These are phyloP conservation scores for Lepus oiostolus DNA, from an alignment of 2,797 vertebrate species.

Conservation along the genomic window DNA sequence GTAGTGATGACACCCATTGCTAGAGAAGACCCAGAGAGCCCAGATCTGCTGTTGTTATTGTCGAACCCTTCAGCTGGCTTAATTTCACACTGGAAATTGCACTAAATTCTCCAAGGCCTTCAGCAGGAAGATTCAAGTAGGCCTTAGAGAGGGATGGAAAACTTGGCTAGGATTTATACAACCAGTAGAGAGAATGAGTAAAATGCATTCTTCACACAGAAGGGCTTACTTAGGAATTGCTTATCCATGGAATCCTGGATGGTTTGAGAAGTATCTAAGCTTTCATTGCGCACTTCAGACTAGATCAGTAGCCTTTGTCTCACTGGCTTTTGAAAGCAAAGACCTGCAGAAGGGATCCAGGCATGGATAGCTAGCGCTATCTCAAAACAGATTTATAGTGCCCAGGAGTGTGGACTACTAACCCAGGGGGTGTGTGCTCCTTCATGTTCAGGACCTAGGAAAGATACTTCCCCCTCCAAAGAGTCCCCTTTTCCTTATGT, in stretches of 20 bases:
- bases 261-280: constrained; percentile 21
- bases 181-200: not conserved
- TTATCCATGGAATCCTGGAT: not conserved
- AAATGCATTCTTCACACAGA: not conserved
- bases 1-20: constrained; percentile 42
- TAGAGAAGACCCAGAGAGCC: constrained; percentile 16
- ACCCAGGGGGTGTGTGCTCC: not conserved
- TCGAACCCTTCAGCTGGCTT: constrained; percentile 59
- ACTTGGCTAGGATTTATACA: constrained; percentile 16
- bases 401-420: too few species aligned
- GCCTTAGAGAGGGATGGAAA: not conserved
- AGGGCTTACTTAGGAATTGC: constrained; percentile 12
- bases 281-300: not conserved
- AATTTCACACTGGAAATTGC: constrained; percentile 71
- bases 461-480: not conserved
- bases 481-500: not conserved
- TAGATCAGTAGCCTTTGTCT: not conserved
- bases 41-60: not conserved
- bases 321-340: not conserved
- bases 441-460: not conserved
- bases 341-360: not conserved
- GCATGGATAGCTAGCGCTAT: not conserved
- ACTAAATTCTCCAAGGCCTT: constrained; percentile 59
- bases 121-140: not conserved
- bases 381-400: not conserved